Conservation (phyloP, 2,888 invertebrate genomes). For the Hypomecis atomaria region DNA sequence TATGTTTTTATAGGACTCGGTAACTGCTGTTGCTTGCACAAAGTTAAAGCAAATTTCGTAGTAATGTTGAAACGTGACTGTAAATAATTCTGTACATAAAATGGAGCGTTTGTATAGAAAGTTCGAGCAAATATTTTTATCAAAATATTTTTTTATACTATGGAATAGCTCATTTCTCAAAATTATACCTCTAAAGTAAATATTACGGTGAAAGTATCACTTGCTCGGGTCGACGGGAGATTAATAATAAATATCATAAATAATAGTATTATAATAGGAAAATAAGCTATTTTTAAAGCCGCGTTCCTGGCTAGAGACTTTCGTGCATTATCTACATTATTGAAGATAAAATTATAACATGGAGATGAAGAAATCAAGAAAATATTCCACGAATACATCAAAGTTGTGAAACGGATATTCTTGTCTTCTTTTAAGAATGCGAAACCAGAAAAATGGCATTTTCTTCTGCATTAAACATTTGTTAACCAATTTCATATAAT, state of each 20-base stretch:
- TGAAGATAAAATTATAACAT: too few species aligned
- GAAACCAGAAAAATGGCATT: too few species aligned
- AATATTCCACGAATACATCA: too few species aligned
- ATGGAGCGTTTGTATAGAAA: slow-evolving; percentile 74
- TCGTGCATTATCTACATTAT: too few species aligned
- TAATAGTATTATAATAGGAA: slow-evolving; percentile 36
- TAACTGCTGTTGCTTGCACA: slow-evolving; percentile 48
- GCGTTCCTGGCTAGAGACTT: too few species aligned
- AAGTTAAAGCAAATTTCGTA: slow-evolving; percentile 43
- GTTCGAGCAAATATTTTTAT: slow-evolving; percentile 73
- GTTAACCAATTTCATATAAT: too few species aligned
- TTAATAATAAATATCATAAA: slow-evolving; percentile 32
- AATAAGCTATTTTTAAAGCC: slow-evolving; percentile 34
- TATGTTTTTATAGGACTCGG: slow-evolving; percentile 34
- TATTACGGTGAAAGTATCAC: slow-evolving; percentile 29
- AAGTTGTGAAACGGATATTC: too few species aligned
- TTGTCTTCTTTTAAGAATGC: too few species aligned
- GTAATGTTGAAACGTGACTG: slow-evolving; percentile 49
- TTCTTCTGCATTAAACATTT: too few species aligned
- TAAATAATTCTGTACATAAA: slow-evolving; percentile 74
- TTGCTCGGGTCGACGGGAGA: slow-evolving; percentile 32
- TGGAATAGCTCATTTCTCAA: slow-evolving; percentile 32
- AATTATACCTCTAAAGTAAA: slow-evolving; percentile 11
- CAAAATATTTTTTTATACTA: slow-evolving; percentile 75
- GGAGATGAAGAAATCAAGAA: too few species aligned